These are phyloP conservation scores for Tolypeutes matacus DNA, from an alignment of 2,797 vertebrate species.

Conservation along the genomic window DNA sequence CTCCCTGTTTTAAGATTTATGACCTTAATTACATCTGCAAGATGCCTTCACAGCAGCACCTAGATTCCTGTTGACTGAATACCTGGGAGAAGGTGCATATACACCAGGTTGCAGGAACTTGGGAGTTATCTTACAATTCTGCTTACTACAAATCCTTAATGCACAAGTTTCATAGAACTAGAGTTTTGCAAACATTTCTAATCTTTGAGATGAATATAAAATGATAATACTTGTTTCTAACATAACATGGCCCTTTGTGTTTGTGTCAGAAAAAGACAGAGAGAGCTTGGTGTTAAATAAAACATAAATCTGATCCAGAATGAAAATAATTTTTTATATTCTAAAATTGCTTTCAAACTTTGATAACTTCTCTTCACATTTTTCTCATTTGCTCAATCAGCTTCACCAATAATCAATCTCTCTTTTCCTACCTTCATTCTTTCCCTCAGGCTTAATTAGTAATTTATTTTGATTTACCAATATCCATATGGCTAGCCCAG, in stretches of 20 bases:
- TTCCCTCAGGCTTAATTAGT: conserved; percentile 13
- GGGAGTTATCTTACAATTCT: not conserved
- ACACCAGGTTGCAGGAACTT: not conserved
- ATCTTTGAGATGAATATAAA: not conserved
- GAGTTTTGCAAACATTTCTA: not conserved
- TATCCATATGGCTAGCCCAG: not conserved
- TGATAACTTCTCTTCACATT: not conserved
- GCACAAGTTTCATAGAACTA: not conserved
- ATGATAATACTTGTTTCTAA: not conserved
- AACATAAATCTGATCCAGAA: not conserved
- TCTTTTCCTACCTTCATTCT: not conserved
- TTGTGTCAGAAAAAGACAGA: not conserved
- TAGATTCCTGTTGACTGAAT: not conserved
- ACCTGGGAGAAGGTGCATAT: not conserved
- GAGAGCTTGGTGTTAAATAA: not conserved
- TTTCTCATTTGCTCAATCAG: not conserved
- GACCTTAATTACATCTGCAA: not conserved
- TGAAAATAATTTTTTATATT: not conserved
- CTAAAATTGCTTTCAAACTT: not conserved
- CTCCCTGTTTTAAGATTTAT: not conserved
- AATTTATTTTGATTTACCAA: not conserved
- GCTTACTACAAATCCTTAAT: not conserved
- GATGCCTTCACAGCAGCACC: not conserved
- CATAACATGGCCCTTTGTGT: not conserved
- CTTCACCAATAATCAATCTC: not conserved